A percentile compares a stretch with the other conserved stretches of the same genome.
Conservation (phyloP, 2,888 invertebrate genomes). For the Emmelina monodactyla region DNA sequence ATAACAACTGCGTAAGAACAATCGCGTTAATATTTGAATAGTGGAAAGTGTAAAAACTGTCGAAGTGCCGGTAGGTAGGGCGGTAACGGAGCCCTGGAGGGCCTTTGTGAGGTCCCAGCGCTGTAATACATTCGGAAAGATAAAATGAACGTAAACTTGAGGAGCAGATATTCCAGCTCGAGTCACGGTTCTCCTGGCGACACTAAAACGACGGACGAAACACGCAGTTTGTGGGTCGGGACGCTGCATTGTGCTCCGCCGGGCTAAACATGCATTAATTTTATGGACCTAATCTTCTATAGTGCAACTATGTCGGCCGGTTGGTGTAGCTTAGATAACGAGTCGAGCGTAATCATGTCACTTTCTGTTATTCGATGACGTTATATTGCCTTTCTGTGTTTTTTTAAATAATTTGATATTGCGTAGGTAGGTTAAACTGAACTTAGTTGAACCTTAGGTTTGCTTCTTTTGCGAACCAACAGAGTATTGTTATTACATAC, state of each 20-base stretch:
- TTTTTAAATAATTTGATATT: too few species aligned
- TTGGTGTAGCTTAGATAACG: too few species aligned
- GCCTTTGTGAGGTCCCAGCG: constrained; percentile 54
- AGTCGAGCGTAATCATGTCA: too few species aligned
- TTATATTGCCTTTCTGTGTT: too few species aligned
- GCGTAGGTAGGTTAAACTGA: too few species aligned
- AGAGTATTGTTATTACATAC: too few species aligned
- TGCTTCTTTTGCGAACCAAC: too few species aligned
- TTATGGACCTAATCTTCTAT: too few species aligned
- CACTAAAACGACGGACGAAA: constrained; percentile 45
- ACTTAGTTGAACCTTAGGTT: too few species aligned
- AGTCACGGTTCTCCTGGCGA: constrained; percentile 57
- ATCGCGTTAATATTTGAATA: constrained; percentile 56
- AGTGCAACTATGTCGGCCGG: too few species aligned
- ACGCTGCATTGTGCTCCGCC: not conserved
- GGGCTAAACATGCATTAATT: too few species aligned
- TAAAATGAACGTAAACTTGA: constrained; percentile 66
- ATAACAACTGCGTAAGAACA: constrained; percentile 25
- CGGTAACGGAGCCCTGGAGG: constrained; percentile 61
- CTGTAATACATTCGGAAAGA: constrained; percentile 62
- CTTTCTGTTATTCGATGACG: too few species aligned
- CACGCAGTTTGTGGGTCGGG: constrained; percentile 42
- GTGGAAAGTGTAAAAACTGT: constrained; percentile 50
- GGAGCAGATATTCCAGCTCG: constrained; percentile 58
- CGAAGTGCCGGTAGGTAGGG: constrained; percentile 42